Evolutionary conservation across 2,888 invertebrate genomes (phyloP).

Genomic region (Neoascia interrupta): DNA sequence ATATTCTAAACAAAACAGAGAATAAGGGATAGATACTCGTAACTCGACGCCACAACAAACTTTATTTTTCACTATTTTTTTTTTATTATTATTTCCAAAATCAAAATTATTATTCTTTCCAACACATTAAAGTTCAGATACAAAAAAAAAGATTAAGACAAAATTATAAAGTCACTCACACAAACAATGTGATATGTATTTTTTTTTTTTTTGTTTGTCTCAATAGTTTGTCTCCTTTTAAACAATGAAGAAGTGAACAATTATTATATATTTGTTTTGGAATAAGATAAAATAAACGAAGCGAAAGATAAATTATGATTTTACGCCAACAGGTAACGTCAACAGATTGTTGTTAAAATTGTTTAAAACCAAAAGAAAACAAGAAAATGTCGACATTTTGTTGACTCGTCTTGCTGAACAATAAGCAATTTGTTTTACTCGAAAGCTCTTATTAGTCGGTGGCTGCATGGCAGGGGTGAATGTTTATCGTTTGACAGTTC

Average conservation of each 20-base stretch:
- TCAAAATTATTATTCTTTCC: conserved; percentile 8
- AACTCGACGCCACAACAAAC: conserved; percentile 62
- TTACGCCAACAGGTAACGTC: conserved; percentile 16
- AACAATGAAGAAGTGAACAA: conserved; percentile 21
- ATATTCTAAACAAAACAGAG: conserved; percentile 58
- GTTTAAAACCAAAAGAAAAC: neutral
- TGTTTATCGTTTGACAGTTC: no score
- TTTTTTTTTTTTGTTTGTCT: conserved; percentile 3
- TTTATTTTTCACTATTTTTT: conserved; percentile 19
- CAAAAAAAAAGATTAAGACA: conserved; percentile 60
- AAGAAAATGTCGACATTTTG: neutral
- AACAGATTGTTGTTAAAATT: no score
- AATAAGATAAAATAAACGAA: conserved; percentile 19
- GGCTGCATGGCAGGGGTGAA: no score
- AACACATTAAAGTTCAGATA: conserved; percentile 42
- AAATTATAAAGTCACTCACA: conserved; percentile 34
- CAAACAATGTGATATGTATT: conserved; percentile 30
- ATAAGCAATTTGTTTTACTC: no score
- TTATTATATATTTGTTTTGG: conserved; percentile 23
- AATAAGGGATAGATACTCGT: conserved; percentile 51
- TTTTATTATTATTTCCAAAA: conserved; percentile 23
- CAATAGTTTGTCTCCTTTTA: conserved; percentile 2
- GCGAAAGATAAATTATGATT: conserved; percentile 33
- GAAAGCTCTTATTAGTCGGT: no score
- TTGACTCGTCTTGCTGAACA: no score